Conservation (phyloP, 2,797 vertebrate genomes). For the Parotocinclus haroldoi region DNA sequence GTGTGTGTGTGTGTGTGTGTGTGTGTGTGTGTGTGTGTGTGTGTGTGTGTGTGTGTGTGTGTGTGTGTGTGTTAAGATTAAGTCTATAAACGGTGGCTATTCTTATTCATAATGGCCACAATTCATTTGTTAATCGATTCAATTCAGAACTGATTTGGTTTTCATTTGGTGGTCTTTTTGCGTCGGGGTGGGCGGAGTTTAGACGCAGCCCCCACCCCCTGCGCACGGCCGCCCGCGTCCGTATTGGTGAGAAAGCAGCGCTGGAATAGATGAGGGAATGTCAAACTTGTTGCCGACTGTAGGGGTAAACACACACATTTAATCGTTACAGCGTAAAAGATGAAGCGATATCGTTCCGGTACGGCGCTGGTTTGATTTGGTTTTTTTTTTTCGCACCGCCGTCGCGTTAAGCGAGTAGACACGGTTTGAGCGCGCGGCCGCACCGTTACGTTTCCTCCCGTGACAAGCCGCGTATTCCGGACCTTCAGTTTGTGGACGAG, state of each 20-base stretch:
- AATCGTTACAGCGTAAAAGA: slow-evolving; percentile 6
- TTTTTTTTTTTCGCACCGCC: neutral
- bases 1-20: too few relatives aligned
- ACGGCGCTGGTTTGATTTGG: neutral
- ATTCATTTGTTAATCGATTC: neutral
- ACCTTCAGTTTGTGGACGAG: slow-evolving; percentile 4
- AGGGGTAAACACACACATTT: slow-evolving; percentile 37
- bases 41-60: too few relatives aligned
- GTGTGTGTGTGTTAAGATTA: too few relatives aligned
- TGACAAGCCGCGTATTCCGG: slow-evolving; percentile 7
- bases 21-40: too few relatives aligned
- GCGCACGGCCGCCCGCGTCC: slow-evolving; percentile 39
- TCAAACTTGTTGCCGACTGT: slow-evolving; percentile 54
- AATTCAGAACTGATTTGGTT: neutral
- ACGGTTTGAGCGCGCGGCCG: neutral
- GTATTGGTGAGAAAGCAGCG: slow-evolving; percentile 40
- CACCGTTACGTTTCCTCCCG: slow-evolving; percentile 13
- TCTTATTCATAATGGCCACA: neutral
- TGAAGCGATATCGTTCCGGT: too few relatives aligned
- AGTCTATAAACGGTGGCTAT: neutral
- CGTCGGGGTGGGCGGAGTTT: slow-evolving; percentile 13
- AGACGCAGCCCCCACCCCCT: slow-evolving; percentile 27
- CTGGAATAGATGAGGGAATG: slow-evolving; percentile 49
- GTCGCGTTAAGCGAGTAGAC: slow-evolving; percentile 1
- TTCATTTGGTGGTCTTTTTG: neutral